Evolutionary conservation across 2,888 invertebrate genomes (phyloP).

Genomic region (Doris montereyensis): DNA sequence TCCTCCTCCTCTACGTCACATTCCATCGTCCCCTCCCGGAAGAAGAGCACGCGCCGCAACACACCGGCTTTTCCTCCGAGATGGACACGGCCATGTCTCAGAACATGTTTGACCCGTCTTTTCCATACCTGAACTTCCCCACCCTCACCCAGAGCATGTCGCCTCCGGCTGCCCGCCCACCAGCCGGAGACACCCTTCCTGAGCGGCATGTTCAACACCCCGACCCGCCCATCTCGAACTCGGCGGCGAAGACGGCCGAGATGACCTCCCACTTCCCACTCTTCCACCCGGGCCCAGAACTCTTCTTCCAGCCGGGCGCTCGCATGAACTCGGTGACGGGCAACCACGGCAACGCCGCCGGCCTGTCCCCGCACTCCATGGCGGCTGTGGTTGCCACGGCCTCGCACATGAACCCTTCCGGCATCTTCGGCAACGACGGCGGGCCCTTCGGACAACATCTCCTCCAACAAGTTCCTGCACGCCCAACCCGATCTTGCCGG

Average conservation of each 20-base stretch:
- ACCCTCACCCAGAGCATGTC: conserved; percentile 41
- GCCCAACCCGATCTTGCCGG: conserved; percentile 35
- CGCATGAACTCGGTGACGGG: conserved; percentile 41
- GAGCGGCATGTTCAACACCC: conserved; percentile 39
- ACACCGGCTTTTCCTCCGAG: conserved; percentile 33
- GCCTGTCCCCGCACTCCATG: conserved; percentile 38
- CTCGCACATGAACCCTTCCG: conserved; percentile 37
- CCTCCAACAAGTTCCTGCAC: conserved; percentile 40
- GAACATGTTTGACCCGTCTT: conserved; percentile 37
- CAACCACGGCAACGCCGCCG: conserved; percentile 34
- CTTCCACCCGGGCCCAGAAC: conserved; percentile 14
- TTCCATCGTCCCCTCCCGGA: too few relatives aligned
- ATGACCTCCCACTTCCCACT: conserved; percentile 40
- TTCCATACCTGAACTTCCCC: conserved; percentile 38
- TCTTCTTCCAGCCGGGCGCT: conserved; percentile 40
- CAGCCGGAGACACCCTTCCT: conserved; percentile 34
- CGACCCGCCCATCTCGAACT: conserved; percentile 35
- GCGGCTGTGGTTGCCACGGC: conserved; percentile 15
- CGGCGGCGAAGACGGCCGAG: conserved; percentile 37
- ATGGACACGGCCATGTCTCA: conserved; percentile 39
- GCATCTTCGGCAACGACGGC: conserved; percentile 37
- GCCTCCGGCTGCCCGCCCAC: conserved; percentile 37
- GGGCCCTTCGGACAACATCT: conserved; percentile 30
- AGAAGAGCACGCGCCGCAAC: conserved; percentile 40
- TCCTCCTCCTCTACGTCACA: not conserved